Conservation (phyloP, 2,888 invertebrate species). For the Apeira syringaria region DNA sequence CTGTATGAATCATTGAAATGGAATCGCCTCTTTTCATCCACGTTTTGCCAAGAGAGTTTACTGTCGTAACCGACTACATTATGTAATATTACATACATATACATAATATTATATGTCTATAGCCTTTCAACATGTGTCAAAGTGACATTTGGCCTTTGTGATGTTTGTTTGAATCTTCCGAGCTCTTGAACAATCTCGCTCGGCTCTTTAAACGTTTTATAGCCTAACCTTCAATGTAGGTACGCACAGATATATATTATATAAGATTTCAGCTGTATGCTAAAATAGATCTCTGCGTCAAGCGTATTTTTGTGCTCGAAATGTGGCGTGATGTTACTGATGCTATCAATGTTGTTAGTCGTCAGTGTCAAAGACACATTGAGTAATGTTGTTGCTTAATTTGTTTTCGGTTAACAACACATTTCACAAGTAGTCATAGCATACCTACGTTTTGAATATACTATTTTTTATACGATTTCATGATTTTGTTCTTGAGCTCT, state of each 20-base stretch:
- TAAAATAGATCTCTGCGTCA: constrained; percentile 17
- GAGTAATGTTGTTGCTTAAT: constrained; percentile 11
- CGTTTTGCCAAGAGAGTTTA: too few relatives aligned
- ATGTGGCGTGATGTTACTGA: constrained; percentile 1
- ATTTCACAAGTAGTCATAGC: too few relatives aligned
- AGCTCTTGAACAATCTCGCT: constrained; percentile 53
- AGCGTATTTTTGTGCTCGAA: constrained; percentile 16
- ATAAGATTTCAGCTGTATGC: constrained; percentile 18
- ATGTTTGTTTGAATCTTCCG: constrained; percentile 56
- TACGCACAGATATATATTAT: constrained; percentile 7
- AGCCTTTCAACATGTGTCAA: too few relatives aligned
- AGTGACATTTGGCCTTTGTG: constrained; percentile 54
- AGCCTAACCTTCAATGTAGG: constrained; percentile 12
- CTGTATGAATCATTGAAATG: constrained; percentile 45
- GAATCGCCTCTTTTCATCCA: constrained; percentile 40
- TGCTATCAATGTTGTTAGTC: constrained; percentile 7
- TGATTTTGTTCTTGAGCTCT: constrained; percentile 54
- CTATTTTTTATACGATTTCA: too few relatives aligned
- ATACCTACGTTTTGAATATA: too few relatives aligned
- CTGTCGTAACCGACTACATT: too few relatives aligned
- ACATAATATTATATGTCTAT: constrained; percentile 42
- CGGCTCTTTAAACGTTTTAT: constrained; percentile 12
- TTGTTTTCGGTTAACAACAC: too few relatives aligned
- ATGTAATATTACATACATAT: too few relatives aligned
- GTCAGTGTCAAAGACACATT: constrained; percentile 4